Base-by-base conservation (phyloP, 1,140 invertebrate genomes). In the Musca domestica region DNA sequence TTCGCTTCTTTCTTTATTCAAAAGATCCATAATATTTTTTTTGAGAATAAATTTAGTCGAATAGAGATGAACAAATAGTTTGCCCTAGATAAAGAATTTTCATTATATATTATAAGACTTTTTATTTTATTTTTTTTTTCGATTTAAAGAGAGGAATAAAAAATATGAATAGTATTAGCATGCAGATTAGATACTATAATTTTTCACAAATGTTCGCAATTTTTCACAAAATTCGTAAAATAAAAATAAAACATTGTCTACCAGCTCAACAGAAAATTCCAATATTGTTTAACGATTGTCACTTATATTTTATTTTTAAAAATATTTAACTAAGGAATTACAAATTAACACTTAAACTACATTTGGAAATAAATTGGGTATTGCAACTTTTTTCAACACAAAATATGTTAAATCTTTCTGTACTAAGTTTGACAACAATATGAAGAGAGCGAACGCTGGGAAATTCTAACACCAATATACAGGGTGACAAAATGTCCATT, bases 21-120 rank as follows among this genome's bases (percentile, higher is more conserved):
- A 61, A 61, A 61, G 56, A 34, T 34, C 41, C 56, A 61, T 61
- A 61, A 61, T 27, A 61, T 61, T 61, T n/a, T 34, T 34, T 61
- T 61, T 34, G 41, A 20, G 27, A 61, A 41, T 61, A 41, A 41
- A 61, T 61, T 41, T 61, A 34, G 27, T 61, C 34, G 20, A 17
- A 61, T 61, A 34, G 41, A 61, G 56, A 34, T 34, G 56, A 41
- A 17, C 20, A 30, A 61, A 61, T n/a, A 34, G 17, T 61, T 61
- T 41, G 19, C 5, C 12, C 10, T 41, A 19, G 27, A 41, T 61
- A 61, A 61, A 34, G 56, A 34, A 19, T 61, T 58, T 58, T 58
- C 17, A 12, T 51, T 20, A 2, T 49, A 14, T 49, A 1, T 49
- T 3, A 3, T 49, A 14, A n/a, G 15, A n/a, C 15, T 49, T 51